Evolutionary conservation across 2,113 vertebrate genomes (phyloP), one percentile per base, ranked within the genome.

Genomic region (Axis porcinus): DNA sequence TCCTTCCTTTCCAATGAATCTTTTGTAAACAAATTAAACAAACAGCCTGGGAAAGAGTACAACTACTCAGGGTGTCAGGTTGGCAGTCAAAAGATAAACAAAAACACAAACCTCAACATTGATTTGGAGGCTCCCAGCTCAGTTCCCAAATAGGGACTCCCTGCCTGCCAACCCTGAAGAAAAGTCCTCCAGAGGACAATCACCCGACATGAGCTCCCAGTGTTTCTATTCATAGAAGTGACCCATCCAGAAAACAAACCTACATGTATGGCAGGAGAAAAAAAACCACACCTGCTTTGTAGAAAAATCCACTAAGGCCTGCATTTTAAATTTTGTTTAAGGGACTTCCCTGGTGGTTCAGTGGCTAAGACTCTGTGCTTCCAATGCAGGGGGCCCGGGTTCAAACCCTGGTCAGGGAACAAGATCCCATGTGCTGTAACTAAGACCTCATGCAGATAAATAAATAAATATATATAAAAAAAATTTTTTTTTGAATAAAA

Each of bases 161-260:
- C 28, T 74, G 47, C 13, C 82, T 89, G 36, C 28, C 58, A 33
- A 86, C 19, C 55, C 36, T 28, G 55, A 95, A 91, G 74, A 52
- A 90, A 67, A 83, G 15, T 45, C 40, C 54, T 28, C 43, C 67
- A 45, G 45, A 2, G 33, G 57, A 50, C 45, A 45, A 28, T 15
- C 23, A 40, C 9, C 64, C 21, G 58, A 16, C 45, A 36, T 9
- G 12, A 86, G 43, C n/a, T 58, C 40, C 8, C 33, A 47, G 36
- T 45, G 45, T 3, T 79, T 43, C 25, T 19, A n/a, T 45, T 76
- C 54, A 76, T 1, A 76, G 76, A 92, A 91, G 30, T 95, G 33
- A 60, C 55, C 27, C 28, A 95, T 12, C 54, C 84, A 84, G 86
- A 96, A 98, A 47, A 87, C 54, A 76, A 93, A 78, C 30, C 36